Base-by-base conservation (phyloP, 2,113 vertebrate genomes). In the Rhinoderma darwinii region DNA sequence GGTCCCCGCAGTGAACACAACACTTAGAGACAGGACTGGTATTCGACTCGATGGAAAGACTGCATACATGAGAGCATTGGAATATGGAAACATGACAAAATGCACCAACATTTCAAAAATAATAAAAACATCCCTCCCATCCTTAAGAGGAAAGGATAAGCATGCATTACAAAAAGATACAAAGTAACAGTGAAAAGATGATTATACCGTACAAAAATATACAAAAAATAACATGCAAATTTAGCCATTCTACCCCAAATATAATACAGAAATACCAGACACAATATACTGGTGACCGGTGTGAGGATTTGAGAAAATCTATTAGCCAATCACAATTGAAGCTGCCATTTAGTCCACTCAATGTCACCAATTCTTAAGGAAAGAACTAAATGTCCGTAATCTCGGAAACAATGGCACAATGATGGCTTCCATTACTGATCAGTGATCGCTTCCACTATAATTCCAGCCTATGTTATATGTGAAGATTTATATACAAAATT, bases 11-110 rank as follows among this genome's bases (percentile, higher is more conserved):
- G 91, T 92, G 91, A 92, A 89, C 90, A 90, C 90, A 91, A 94
- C 93, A 94, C 90, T 94, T 94, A 94, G 92, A 94, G 91, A 93
- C 92, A 95, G 88, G 93, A 93, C 82, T 95, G 93, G 94, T 93
- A 94, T 90, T 94, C 92, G 91, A 93, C 92, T 93, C 93, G 94
- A 90, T 93, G 93, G 90, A 93, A 90, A 94, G 93, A 95, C 92
- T 90, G 91, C 89, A 93, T 93, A 91, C 89, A 92, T 93, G 92
- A 90, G 93, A 94, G 91, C 91, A 91, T 91, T 91, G 91, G 92
- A 88, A 93, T 89, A 94, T 88, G 92, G 91, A 94, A 91, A 93
- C 88, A 93, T 91, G 92, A 94, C 92, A 94, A 93, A 90, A 93
- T 84, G 92, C 91, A 93, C 89, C 90, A 90, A 90, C 89, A 89